Base-by-base conservation (phyloP, 2,888 invertebrate species). In the Drosophila suboccidentalis region DNA sequence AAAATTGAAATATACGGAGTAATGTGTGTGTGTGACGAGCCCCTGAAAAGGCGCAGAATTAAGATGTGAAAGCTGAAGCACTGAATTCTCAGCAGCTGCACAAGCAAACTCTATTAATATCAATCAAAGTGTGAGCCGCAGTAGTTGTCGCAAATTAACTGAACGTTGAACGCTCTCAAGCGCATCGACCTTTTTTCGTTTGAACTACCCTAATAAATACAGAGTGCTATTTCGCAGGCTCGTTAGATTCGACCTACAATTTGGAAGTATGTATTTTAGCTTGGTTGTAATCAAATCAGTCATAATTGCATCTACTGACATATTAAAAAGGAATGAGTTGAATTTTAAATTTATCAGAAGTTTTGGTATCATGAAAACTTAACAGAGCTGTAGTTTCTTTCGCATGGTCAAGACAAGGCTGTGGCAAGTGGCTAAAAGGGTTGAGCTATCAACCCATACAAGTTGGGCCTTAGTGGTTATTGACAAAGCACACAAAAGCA, bases 71-170 rank as follows among this genome's bases (percentile, higher is more conserved):
- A 29, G 41, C 41, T 54, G 13, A 41, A 43, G 15, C 13, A 75
- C 47, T 32, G 39, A 17, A 1, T 38, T 59, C 39, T 44, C 36
- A 22, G 54, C 38, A 39, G 65, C 68, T 74, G 63, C 55, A 57
- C 43, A 67, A 61, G 51, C 69, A 63, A 58, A 47, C 51, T 57
- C 61, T 68, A 79, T 86, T 81, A 74, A 75, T 87, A 87, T 69
- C 79, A 73, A 85, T 81, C 72, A 81, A 88, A 79, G 70, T 64
- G 68, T 47, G 66, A 62, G 38, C 50, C 64, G 19, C 43, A 43
- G 54, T 54, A 63, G 68, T 72, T 71, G 58, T 69, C 59, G 69
- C 82, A 79, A 82, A 81, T 79, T 71, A 81, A 71, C 73, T 70
- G 41, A 63, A 63, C 63, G 41, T 46, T 65, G 60, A 53, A 71